phyloP scores from a whole-genome alignment of 1,140 invertebrate species.

The Drosophila sechellia region DNA sequence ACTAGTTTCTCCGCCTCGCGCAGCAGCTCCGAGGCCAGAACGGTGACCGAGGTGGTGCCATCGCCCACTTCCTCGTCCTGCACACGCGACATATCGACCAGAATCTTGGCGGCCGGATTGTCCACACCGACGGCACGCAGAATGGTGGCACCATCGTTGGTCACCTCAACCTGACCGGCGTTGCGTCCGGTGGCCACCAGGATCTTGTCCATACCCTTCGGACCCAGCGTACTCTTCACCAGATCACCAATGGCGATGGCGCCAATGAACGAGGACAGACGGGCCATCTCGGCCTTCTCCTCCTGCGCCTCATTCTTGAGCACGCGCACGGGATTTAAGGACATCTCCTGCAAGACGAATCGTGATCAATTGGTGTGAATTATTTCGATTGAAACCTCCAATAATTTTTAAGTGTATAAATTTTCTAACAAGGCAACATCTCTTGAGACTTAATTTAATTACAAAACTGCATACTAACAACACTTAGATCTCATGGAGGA shows the following conservation, averaged over 20 bases:
- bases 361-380: background rate
- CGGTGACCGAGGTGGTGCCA: constrained; percentile 99
- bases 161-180: constrained; percentile 95
- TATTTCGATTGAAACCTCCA: background rate
- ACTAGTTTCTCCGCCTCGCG: constrained; percentile 98
- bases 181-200: constrained; percentile 93
- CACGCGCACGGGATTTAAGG: constrained; percentile 96
- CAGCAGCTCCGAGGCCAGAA: constrained; percentile 97
- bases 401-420: too few relatives aligned
- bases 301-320: constrained; percentile 98
- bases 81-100: constrained; percentile 99
- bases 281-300: constrained; percentile 97
- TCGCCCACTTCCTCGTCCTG: constrained; percentile 99
- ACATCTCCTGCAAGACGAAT: constrained; percentile 87
- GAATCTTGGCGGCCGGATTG: constrained; percentile 99
- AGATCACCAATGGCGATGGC: constrained; percentile 99
- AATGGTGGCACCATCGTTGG: constrained; percentile 99
- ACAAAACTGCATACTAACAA: too few relatives aligned
- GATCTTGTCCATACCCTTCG: constrained; percentile 99
- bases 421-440: too few relatives aligned
- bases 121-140: constrained; percentile 98
- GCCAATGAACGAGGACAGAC: constrained; percentile 98
- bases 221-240: constrained; percentile 98
- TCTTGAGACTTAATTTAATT: background rate
- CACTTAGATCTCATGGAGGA: background rate